These are phyloP conservation scores for Phalacrocorax aristotelis DNA, from an alignment of 2,113 vertebrate species.

Conservation along the genomic window DNA sequence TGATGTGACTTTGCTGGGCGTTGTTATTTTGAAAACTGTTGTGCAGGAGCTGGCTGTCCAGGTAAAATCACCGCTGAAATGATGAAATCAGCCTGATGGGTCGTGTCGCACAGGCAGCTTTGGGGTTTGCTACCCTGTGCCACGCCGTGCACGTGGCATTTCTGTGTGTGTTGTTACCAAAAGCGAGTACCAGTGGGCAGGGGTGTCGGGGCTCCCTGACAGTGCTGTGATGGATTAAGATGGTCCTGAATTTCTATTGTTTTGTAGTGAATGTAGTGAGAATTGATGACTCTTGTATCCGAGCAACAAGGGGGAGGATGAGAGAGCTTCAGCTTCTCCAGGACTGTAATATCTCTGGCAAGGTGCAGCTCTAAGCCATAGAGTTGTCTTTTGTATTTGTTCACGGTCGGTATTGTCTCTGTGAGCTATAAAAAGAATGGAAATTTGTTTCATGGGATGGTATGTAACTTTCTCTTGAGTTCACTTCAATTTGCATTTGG, in stretches of 20 bases:
- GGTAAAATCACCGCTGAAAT: neutral
- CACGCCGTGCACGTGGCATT: neutral
- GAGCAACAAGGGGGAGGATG: constrained; percentile 41
- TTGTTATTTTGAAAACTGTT: neutral
- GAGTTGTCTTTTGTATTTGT: neutral
- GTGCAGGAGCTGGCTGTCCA: neutral
- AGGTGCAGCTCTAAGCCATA: neutral
- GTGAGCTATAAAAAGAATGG: neutral
- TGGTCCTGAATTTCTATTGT: constrained; percentile 58
- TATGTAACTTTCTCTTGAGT: neutral
- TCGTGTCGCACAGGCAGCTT: neutral
- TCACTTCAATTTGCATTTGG: neutral
- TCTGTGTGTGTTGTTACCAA: neutral
- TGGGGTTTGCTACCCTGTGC: neutral
- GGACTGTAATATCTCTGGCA: neutral
- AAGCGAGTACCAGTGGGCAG: neutral
- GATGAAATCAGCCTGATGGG: neutral
- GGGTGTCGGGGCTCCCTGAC: constrained; percentile 26
- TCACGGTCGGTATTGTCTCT: neutral
- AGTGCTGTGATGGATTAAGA: constrained; percentile 65
- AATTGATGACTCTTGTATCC: constrained; percentile 43
- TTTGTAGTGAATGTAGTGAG: constrained; percentile 35
- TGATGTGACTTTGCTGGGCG: neutral
- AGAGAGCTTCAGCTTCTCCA: neutral
- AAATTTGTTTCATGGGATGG: neutral